These are phyloP conservation scores for Cactoblastis cactorum DNA, from an alignment of 2,888 invertebrate genomes.

Conservation along the genomic window DNA sequence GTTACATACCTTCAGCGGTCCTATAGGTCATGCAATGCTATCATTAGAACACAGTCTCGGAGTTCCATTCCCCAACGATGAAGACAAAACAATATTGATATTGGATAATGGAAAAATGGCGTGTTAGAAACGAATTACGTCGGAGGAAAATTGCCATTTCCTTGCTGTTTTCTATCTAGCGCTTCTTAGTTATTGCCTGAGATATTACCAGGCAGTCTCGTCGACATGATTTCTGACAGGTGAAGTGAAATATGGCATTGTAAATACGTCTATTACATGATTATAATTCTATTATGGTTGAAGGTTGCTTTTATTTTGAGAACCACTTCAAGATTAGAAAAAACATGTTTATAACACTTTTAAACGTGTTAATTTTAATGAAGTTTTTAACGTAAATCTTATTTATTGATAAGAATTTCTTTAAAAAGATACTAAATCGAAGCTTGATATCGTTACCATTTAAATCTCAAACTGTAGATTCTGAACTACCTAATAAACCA, in stretches of 20 bases:
- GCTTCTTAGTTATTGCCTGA: constrained; percentile 43
- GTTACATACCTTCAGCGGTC: constrained; percentile 16
- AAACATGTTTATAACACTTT: too few relatives aligned
- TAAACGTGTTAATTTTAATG: too few relatives aligned
- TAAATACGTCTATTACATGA: not conserved
- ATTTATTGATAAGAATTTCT: too few relatives aligned
- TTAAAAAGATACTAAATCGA: too few relatives aligned
- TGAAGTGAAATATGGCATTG: not conserved
- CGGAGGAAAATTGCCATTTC: constrained; percentile 67
- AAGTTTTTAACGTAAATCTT: too few relatives aligned
- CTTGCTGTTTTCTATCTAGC: constrained; percentile 56
- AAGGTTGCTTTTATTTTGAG: too few relatives aligned
- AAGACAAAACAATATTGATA: constrained; percentile 76
- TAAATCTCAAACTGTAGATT: too few relatives aligned
- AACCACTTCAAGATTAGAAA: too few relatives aligned
- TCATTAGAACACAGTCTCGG: constrained; percentile 62
- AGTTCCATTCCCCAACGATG: constrained; percentile 61
- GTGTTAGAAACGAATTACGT: constrained; percentile 65
- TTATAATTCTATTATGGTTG: not conserved
- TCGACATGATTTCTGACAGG: constrained; percentile 4
- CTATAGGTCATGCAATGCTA: constrained; percentile 59
- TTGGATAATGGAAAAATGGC: constrained; percentile 75
- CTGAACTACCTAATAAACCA: too few relatives aligned
- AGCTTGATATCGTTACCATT: too few relatives aligned
- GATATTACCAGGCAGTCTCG: constrained; percentile 13